Conservation (phyloP, 1,140 invertebrate genomes). For the Conopomorpha cramerella region DNA sequence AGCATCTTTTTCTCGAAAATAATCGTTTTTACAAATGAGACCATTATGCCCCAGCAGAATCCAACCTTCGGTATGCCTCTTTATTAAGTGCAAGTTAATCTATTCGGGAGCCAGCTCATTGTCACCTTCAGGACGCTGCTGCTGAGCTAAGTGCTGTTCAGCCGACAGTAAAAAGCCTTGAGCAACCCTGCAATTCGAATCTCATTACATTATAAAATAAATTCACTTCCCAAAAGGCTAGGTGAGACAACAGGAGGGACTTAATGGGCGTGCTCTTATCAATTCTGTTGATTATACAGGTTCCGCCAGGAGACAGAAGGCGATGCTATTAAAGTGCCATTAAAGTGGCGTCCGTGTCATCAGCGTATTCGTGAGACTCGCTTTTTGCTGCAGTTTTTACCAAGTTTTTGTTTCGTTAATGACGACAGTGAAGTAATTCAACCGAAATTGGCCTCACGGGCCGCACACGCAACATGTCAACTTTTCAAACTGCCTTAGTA, state of each 20-base stretch:
- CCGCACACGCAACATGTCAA: constrained; percentile 51
- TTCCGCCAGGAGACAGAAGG: constrained; percentile 37
- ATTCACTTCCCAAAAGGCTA: constrained; percentile 18
- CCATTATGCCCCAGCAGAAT: too few species aligned
- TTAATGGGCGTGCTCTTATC: constrained; percentile 35
- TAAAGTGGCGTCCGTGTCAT: constrained; percentile 53
- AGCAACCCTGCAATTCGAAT: background rate
- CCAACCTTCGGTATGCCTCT: too few species aligned
- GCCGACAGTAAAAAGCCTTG: too few species aligned
- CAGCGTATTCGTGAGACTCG: constrained; percentile 3
- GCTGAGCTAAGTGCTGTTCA: background rate
- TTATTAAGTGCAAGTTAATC: too few species aligned
- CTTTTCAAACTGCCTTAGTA: constrained; percentile 57
- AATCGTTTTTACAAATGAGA: too few species aligned
- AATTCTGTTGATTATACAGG: constrained; percentile 48
- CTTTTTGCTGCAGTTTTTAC: constrained; percentile 43
- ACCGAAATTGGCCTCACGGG: constrained; percentile 49
- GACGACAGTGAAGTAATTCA: constrained; percentile 49
- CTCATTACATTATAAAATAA: background rate
- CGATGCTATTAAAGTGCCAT: constrained; percentile 56
- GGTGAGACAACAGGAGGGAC: constrained; percentile 14
- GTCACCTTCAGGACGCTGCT: background rate
- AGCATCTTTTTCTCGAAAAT: too few species aligned
- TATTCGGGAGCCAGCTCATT: too few species aligned
- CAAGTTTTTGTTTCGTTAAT: constrained; percentile 43